Base-by-base conservation (phyloP, 2,113 vertebrate species). In the Percina caprodes region DNA sequence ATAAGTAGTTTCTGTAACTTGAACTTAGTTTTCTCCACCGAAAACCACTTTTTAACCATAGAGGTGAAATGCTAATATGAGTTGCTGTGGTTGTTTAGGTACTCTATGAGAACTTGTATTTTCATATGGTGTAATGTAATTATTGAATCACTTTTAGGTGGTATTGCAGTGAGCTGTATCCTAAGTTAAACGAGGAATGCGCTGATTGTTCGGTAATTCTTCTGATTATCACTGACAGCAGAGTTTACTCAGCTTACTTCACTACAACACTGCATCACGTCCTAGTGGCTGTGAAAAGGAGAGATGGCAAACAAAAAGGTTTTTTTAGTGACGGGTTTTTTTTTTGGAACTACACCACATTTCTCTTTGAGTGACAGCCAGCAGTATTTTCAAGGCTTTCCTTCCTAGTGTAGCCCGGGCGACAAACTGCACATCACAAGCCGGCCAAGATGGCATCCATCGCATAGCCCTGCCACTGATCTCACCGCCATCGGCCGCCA, bases 341-440 rank as follows among this genome's bases (percentile, higher is more conserved):
- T 88, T 88, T 82, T 80, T 80, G 83, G 85, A 89, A 85, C 68
- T 56, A 61, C 77, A 88, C 77, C 89, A 88, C 89, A 90, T 89
- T 84, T 89, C 61, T 92, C 85, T 92, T 88, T 92, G 87, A 94
- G 79, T 93, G 93, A 94, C 92, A 92, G 92, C 89, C 93, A 90
- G 88, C 89, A 90, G 88, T 92, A 90, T 93, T 93, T 91, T 88
- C 92, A 94, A 93, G 91, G 92, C 91, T 91, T 88, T 88, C 84
- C 91, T 86, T 93, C 88, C 87, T 72, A 74, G 79, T 88, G 90
- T 88, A 86, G 84, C 89, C 88, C 59, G 59, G 82, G 91, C 91
- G 90, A 93, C 93, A 92, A 94, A 93, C 94, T 91, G 91, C 91
- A 89, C 93, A 93, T 94, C 92, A 92, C 85, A 93, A 88, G 92